phyloP scores from a whole-genome alignment of 2,113 vertebrate genomes.

The Nanger granti region DNA sequence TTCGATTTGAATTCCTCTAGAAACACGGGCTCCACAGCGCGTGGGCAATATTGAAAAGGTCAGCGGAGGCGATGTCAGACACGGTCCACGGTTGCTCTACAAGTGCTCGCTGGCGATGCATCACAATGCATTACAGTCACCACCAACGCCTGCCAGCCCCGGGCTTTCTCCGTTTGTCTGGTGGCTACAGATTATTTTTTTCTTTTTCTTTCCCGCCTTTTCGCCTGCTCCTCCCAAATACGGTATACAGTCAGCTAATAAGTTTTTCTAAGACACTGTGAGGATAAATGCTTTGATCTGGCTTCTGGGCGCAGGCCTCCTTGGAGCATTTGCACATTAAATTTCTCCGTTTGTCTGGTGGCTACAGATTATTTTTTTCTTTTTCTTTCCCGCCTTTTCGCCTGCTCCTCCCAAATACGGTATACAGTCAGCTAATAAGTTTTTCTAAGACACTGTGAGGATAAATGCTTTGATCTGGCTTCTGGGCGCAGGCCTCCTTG shows the following conservation, averaged over 20 bases:
- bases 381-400: not conserved
- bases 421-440: not conserved
- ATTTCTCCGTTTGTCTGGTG: conserved; percentile 31
- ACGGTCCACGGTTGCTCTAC: conserved; percentile 71
- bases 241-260: not conserved
- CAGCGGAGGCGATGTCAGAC: conserved; percentile 77
- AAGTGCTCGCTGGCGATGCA: conserved; percentile 63
- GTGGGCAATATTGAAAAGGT: conserved; percentile 78
- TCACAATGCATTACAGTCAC: conserved; percentile 58
- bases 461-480: conserved; percentile 55
- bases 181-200: not conserved
- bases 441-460: not conserved
- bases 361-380: not conserved
- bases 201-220: not conserved
- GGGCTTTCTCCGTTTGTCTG: conserved; percentile 21
- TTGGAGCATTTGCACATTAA: conserved; percentile 19
- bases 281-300: conserved; percentile 57
- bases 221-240: not conserved
- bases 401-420: not conserved
- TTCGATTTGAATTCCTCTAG: conserved; percentile 78
- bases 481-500: not conserved
- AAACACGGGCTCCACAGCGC: conserved; percentile 69
- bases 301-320: not conserved
- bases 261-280: not conserved
- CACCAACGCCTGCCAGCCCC: conserved; percentile 29